Base-by-base conservation (phyloP, 2,888 invertebrate species). In the Brachylomia viminalis region DNA sequence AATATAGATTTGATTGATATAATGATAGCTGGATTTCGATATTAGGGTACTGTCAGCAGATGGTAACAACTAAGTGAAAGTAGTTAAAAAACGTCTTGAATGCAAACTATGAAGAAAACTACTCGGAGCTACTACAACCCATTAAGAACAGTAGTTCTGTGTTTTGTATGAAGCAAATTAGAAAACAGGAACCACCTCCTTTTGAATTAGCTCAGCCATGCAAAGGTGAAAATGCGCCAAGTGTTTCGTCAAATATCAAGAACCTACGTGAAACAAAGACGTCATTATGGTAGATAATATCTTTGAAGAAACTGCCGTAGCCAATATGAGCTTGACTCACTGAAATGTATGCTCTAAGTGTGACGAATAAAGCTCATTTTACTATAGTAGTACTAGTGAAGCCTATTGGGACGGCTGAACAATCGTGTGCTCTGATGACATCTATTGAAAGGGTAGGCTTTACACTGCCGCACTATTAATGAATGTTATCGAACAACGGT, bases 361-460 rank as follows among this genome's bases (percentile, higher is more conserved):
- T 30, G 20, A 27, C 0, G 2, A 1, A 64, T 72, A 79, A 67
- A 65, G 58, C 27, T 59, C 23, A 47, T 67, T 59, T 79, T 79
- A n/a, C 61, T 7, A n/a, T n/a, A n/a, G n/a, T n/a, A n/a, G 2
- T 15, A 33, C 13, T 15, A 30, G 33, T 30, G 4, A 30, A 54
- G n/a, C 30, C 42, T 20, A 7, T 69, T 30, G 30, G 6, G 17
- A n/a, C 15, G 20, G 10, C 49, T 74, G 38, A 73, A 72, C 49
- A 72, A 61, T 74, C 30, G 49, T 61, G 61, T 52, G 49, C 30
- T 77, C 52, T 49, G 38, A 58, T 72, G 72, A 58, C 77, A 77
- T 52, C 45, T 76, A 67, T 83, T 83, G 73, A 79, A 79, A 73
- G 65, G 58, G 72, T 72, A 65, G 65, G 75, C 79, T 74, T 73